Conservation (phyloP, 2,797 vertebrate species). For the Acrossocheilus fasciatus region DNA sequence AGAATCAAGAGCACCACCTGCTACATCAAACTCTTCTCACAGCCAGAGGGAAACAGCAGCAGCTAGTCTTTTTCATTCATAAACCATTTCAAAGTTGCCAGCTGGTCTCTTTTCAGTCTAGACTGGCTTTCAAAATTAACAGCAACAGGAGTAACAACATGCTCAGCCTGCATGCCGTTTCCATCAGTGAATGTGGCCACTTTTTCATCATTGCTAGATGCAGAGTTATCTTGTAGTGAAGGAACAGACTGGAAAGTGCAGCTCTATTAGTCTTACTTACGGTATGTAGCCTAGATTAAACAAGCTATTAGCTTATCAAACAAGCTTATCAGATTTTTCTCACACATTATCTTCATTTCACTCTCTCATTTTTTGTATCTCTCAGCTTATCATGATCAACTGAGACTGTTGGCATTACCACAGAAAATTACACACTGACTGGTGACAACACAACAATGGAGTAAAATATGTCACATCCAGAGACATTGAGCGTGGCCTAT, state of each 20-base stretch:
- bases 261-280: constrained; percentile 22
- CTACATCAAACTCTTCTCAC: constrained; percentile 28
- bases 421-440: constrained; percentile 34
- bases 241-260: constrained; percentile 27
- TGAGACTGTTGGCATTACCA: constrained; percentile 34
- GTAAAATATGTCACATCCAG: constrained; percentile 20
- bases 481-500: constrained; percentile 8
- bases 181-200: constrained; percentile 12
- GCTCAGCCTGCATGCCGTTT: not conserved
- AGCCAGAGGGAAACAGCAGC: constrained; percentile 35
- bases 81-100: constrained; percentile 47
- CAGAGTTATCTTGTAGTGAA: not conserved
- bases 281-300: constrained; percentile 27
- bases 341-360: constrained; percentile 44
- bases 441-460: constrained; percentile 29
- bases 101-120: constrained; percentile 47
- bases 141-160: constrained; percentile 26
- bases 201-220: constrained; percentile 10
- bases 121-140: constrained; percentile 32
- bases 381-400: constrained; percentile 19
- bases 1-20: constrained; percentile 44
- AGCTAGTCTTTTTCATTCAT: constrained; percentile 40
- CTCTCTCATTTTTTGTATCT: constrained; percentile 9
- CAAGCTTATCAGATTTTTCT: constrained; percentile 40
- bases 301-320: constrained; percentile 44